A percentile compares a stretch with the other conserved stretches of the same genome.
These are phyloP conservation scores for Asteroscopus sphinx DNA, from an alignment of 2,888 invertebrate genomes.

Conservation along the genomic window DNA sequence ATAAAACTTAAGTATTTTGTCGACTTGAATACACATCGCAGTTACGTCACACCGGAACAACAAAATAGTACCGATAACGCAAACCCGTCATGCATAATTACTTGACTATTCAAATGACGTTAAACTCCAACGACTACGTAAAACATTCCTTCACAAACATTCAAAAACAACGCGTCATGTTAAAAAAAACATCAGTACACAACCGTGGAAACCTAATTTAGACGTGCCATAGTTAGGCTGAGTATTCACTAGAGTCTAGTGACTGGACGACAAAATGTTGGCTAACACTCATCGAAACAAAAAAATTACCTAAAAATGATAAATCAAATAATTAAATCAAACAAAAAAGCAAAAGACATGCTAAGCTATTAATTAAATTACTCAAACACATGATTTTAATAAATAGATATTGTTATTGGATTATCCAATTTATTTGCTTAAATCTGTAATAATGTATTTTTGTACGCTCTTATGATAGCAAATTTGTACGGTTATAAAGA, in stretches of 20 bases:
- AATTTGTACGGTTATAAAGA: no score
- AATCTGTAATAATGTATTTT: no score
- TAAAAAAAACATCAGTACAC: constrained; percentile 28
- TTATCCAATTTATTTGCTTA: no score
- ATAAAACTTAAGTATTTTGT: no score
- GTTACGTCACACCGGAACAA: not conserved
- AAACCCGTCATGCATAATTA: constrained; percentile 28
- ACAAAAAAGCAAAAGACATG: no score
- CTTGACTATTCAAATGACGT: constrained; percentile 38
- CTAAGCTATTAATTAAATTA: no score
- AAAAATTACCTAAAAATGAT: no score
- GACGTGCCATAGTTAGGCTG: constrained; percentile 30
- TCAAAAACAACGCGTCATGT: constrained; percentile 51
- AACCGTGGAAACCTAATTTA: constrained; percentile 50
- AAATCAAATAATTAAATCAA: no score
- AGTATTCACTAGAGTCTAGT: constrained; percentile 26
- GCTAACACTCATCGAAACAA: not conserved
- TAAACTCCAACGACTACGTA: constrained; percentile 34
- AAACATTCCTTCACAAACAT: constrained; percentile 49
- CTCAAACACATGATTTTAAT: no score
- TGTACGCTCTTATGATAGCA: no score
- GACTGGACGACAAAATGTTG: constrained; percentile 17
- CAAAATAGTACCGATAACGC: constrained; percentile 14
- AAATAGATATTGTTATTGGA: no score
- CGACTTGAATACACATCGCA: no score